phyloP scores from a whole-genome alignment of 2,888 invertebrate genomes.

The Gymnocheta viridis region DNA sequence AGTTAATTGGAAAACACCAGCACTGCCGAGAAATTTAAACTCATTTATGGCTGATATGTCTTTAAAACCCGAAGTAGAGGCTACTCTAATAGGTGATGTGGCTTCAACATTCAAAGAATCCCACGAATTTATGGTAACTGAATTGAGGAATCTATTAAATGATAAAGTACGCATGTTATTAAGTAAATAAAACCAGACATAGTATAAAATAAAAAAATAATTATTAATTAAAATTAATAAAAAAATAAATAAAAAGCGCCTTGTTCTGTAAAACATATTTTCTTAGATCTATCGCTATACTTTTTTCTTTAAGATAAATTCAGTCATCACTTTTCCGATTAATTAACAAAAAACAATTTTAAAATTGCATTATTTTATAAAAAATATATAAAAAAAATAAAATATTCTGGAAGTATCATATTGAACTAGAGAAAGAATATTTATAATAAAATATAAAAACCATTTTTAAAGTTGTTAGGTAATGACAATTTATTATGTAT shows the following conservation, averaged over 20 bases:
- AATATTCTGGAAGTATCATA: neutral
- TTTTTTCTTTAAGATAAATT: neutral
- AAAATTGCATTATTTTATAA: neutral
- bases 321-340: neutral
- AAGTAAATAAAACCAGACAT: conserved; percentile 74
- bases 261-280: conserved; percentile 21
- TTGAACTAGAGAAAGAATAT: neutral
- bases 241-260: conserved; percentile 21
- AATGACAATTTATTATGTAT: neutral
- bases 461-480: neutral
- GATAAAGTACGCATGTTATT: conserved; percentile 81
- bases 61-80: conserved; percentile 80
- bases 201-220: conserved; percentile 28
- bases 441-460: neutral
- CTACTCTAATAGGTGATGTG: conserved; percentile 79
- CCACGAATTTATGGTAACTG: conserved; percentile 79
- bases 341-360: neutral
- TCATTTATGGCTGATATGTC: conserved; percentile 82
- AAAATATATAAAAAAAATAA: no score
- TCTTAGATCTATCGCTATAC: neutral
- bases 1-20: conserved; percentile 80
- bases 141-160: conserved; percentile 80
- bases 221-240: conserved; percentile 24
- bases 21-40: conserved; percentile 77
- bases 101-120: conserved; percentile 80